These are phyloP conservation scores for Notarius quadriscutis DNA, from an alignment of 2,113 vertebrate species.

Conservation along the genomic window DNA sequence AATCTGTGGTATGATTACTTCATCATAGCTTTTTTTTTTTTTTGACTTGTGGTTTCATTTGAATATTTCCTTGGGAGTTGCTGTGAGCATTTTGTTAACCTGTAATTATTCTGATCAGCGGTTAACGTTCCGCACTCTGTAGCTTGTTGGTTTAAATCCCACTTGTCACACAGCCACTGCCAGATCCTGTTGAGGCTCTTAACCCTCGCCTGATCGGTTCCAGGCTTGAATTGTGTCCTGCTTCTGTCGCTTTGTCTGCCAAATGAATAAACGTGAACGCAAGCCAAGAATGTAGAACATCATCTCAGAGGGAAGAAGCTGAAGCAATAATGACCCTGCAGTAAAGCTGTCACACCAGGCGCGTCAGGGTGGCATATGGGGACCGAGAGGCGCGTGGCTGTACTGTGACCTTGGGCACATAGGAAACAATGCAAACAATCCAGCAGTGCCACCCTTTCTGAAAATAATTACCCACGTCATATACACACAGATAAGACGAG, in stretches of 20 bases:
- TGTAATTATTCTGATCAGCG: neutral
- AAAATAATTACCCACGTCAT: conserved; percentile 28
- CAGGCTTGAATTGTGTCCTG: neutral
- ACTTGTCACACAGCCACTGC: neutral
- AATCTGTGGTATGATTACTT: neutral
- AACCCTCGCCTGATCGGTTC: neutral
- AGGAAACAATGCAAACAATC: conserved; percentile 46
- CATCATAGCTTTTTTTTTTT: neutral
- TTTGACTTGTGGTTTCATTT: neutral
- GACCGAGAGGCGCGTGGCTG: conserved; percentile 45
- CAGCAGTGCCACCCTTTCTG: conserved; percentile 29
- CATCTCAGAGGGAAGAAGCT: conserved; percentile 1
- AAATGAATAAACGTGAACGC: neutral
- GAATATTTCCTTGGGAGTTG: neutral
- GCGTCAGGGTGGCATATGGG: conserved; percentile 57
- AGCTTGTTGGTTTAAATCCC: conserved; percentile 17
- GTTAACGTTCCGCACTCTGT: too few species aligned
- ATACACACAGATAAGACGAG: neutral
- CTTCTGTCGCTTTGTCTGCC: neutral
- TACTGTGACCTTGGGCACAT: conserved; percentile 50
- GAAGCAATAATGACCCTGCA: conserved; percentile 17
- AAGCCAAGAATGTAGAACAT: conserved; percentile 5
- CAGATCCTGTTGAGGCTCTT: neutral
- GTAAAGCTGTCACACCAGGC: conserved; percentile 35
- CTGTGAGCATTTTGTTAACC: neutral